Base-by-base conservation (phyloP, 2,797 vertebrate genomes). In the Enteromius treurensis region DNA sequence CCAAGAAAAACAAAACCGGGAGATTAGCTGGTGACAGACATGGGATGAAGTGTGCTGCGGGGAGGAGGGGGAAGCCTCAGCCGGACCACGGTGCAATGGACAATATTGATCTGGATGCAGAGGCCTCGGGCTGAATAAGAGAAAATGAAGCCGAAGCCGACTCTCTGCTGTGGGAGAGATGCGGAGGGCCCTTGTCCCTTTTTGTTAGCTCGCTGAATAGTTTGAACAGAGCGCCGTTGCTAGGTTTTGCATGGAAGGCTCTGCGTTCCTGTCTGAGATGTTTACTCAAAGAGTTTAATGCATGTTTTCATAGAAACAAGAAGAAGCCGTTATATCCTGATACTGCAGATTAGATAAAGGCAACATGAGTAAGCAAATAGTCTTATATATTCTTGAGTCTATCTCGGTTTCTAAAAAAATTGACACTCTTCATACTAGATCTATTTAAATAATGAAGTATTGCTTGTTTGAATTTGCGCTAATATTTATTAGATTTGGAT, bases 11-110 rank as follows among this genome's bases (percentile, higher is more conserved):
- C 92, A 93, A 94, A 93, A 91, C 90, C 89, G 81, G 73, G 85
- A 94, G 93, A 95, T 95, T 94, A 95, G 90, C 89, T 90, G 89
- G 91, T 94, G 94, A 94, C 93, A 94, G 90, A 89, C 90, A 82
- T 86, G 88, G 90, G 90, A 90, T 90, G 90, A 91, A 92, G 91
- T 90, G 92, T 90, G 8, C 55, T n/a, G 19, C 3, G 2, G 55
- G 64, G 49, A 34, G 51, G 64, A 83, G 64, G 74, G 34, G 58
- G 73, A 45, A 64, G 73, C 85, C 89, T 89, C 6, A 79, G 67
- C 21, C 19, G 90, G 91, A 90, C 86, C 75, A 88, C 88, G 83
- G 87, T 87, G 91, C 89, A 85, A 89, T 75, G 82, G 86, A 89
- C 88, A 77, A 67, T 90, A 94, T 94, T 85, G 93, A 94, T 94